Percentiles rank a stretch among this genome's conserved stretches.
Conservation (phyloP, 2,797 vertebrate species). For the Acipenser ruthenus region DNA sequence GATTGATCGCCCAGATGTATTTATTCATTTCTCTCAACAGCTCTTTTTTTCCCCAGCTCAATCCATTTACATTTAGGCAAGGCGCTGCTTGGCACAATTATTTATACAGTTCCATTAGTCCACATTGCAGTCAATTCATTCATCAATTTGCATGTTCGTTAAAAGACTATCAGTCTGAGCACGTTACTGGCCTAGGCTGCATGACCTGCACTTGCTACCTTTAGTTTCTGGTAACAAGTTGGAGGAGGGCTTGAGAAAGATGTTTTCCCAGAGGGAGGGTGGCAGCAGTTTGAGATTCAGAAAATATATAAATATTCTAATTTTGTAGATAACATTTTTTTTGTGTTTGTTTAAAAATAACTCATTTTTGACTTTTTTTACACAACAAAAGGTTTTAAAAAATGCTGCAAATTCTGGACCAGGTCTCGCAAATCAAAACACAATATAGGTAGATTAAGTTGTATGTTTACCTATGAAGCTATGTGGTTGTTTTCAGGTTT, state of each 20-base stretch:
- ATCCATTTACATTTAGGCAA: conserved; percentile 69
- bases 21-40: conserved; percentile 28
- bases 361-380: too few relatives aligned
- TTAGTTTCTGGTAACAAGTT: conserved; percentile 24
- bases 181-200: conserved; percentile 38
- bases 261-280: background rate
- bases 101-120: conserved; percentile 66
- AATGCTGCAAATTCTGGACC: too few relatives aligned
- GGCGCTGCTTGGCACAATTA: conserved; percentile 64
- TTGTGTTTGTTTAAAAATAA: too few relatives aligned
- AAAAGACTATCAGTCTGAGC: conserved; percentile 53
- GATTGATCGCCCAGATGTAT: conserved; percentile 26
- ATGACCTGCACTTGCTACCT: conserved; percentile 20
- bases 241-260: background rate
- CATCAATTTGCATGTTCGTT: conserved; percentile 59
- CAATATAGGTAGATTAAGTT: too few relatives aligned
- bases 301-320: too few relatives aligned
- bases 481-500: too few relatives aligned
- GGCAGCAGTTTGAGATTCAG: background rate
- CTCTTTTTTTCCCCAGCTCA: conserved; percentile 35
- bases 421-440: too few relatives aligned
- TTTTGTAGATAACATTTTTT: too few relatives aligned
- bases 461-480: too few relatives aligned
- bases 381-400: too few relatives aligned
- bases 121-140: conserved; percentile 59